Percentiles rank a stretch among this genome's conserved stretches.
Evolutionary conservation across 1,140 invertebrate species (phyloP).

Genomic region (Heliconius nattereri): DNA sequence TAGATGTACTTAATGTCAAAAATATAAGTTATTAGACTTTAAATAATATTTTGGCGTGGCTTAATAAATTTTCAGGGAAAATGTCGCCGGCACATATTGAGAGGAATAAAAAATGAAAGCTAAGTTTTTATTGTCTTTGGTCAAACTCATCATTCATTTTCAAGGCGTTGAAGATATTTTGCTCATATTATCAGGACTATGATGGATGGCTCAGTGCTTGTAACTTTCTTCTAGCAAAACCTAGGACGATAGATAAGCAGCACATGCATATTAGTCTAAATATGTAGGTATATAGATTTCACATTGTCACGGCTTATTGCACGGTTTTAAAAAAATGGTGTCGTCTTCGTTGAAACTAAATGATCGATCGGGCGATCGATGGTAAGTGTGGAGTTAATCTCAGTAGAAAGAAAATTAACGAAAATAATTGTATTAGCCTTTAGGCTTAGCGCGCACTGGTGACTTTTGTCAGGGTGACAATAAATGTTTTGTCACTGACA

Average conservation of each 20-base stretch:
- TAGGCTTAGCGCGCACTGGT: too few relatives aligned
- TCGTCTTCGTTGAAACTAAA: background rate
- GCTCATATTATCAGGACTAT: background rate
- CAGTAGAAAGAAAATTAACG: too few relatives aligned
- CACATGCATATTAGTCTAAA: too few relatives aligned
- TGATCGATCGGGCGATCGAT: too few relatives aligned
- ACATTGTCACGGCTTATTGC: too few relatives aligned
- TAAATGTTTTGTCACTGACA: too few relatives aligned
- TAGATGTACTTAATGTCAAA: background rate
- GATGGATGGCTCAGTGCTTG: background rate
- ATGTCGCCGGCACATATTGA: background rate
- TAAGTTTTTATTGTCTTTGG: constrained; percentile 12
- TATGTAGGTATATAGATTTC: too few relatives aligned
- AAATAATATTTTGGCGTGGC: background rate
- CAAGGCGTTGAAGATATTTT: constrained; percentile 6
- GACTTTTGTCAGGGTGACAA: too few relatives aligned
- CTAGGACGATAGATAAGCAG: background rate
- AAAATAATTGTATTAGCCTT: too few relatives aligned
- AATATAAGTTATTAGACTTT: background rate
- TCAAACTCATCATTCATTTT: constrained; percentile 15
- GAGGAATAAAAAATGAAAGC: constrained; percentile 7
- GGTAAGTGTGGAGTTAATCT: too few relatives aligned
- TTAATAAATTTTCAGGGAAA: constrained; percentile 4
- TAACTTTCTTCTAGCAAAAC: background rate
- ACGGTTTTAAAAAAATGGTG: background rate